Percentiles rank a stretch among this genome's conserved stretches.
Evolutionary conservation across 2,113 vertebrate species (phyloP).

Genomic region (Gavialis gangeticus): DNA sequence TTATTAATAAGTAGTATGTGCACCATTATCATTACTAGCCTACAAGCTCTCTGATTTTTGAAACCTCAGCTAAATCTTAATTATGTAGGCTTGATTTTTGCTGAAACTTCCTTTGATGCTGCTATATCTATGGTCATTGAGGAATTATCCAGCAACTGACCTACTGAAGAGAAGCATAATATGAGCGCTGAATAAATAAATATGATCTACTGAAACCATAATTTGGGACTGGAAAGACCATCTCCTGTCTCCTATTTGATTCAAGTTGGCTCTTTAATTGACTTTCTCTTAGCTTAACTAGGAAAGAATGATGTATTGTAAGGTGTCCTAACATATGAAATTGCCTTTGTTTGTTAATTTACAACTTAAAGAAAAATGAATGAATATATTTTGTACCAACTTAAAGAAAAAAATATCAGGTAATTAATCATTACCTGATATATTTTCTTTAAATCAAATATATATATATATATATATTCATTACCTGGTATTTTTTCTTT

Average conservation of each 20-base stretch:
- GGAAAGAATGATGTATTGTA: background rate
- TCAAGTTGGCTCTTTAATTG: conserved; percentile 7
- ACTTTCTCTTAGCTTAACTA: background rate
- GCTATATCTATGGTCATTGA: background rate
- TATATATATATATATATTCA: too few relatives aligned
- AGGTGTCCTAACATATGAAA: too few relatives aligned
- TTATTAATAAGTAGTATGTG: conserved; percentile 34
- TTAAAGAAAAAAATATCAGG: too few relatives aligned
- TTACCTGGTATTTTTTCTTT: too few relatives aligned
- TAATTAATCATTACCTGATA: too few relatives aligned
- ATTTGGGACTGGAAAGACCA: conserved; percentile 28
- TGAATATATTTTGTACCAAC: too few relatives aligned
- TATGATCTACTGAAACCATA: conserved; percentile 58
- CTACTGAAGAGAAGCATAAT: conserved; percentile 37
- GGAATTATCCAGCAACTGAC: conserved; percentile 44
- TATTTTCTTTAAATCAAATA: too few relatives aligned
- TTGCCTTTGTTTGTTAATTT: too few relatives aligned
- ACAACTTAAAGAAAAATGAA: too few relatives aligned
- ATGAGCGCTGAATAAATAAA: conserved; percentile 38
- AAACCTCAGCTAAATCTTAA: conserved; percentile 53
- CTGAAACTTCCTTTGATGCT: conserved; percentile 36
- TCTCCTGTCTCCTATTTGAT: background rate
- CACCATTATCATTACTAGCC: background rate
- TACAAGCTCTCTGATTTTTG: conserved; percentile 27
- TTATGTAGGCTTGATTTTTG: conserved; percentile 22